phyloP scores from a whole-genome alignment of 2,113 vertebrate genomes.

The Pseudopodoces humilis region DNA sequence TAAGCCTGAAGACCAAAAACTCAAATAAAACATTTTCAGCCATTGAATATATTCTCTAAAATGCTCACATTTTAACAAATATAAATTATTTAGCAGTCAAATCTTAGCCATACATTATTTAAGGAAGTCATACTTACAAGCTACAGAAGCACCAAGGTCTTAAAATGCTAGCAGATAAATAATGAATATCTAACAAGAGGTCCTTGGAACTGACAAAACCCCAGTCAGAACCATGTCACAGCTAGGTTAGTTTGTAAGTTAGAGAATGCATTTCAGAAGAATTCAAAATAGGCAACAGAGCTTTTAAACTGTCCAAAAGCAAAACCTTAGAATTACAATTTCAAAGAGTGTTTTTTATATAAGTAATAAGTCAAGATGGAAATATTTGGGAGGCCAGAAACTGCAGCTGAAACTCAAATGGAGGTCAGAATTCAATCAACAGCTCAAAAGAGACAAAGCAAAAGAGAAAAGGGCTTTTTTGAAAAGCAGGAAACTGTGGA shows the following conservation, averaged over 20 bases:
- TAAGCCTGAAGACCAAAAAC: not conserved
- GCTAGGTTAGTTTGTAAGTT: not conserved
- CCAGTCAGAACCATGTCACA: not conserved
- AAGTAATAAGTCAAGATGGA: not conserved
- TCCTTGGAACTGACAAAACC: not conserved
- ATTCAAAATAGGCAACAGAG: not conserved
- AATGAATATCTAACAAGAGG: conserved; percentile 33
- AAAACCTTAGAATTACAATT: conserved; percentile 12
- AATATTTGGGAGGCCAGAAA: conserved; percentile 20
- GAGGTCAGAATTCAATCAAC: not conserved
- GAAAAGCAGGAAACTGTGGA: not conserved
- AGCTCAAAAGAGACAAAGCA: not conserved
- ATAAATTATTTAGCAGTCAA: conserved; percentile 39
- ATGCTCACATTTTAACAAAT: conserved; percentile 39
- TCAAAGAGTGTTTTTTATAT: not conserved
- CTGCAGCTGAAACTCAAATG: not conserved
- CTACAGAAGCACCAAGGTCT: not conserved
- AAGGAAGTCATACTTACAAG: conserved; percentile 10
- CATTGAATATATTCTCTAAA: conserved; percentile 3
- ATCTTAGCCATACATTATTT: conserved; percentile 39
- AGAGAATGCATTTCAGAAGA: conserved; percentile 5
- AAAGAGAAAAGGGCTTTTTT: not conserved
- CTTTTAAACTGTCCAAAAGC: not conserved
- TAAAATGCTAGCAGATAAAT: conserved; percentile 48
- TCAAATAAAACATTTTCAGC: not conserved